phyloP scores from a whole-genome alignment of 1,140 invertebrate species.

The Colletes latitarsis region DNA sequence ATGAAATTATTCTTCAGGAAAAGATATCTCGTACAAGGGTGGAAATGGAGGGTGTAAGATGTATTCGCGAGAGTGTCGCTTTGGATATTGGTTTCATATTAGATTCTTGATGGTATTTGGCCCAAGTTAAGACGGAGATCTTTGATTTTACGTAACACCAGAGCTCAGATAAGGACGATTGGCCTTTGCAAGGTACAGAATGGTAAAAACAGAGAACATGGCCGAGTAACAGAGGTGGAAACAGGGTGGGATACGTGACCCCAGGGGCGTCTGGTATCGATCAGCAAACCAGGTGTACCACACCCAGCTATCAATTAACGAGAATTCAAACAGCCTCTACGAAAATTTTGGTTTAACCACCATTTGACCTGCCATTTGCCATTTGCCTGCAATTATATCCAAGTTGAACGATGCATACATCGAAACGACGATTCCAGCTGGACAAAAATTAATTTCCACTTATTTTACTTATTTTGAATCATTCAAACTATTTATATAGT shows the following conservation, averaged over 20 bases:
- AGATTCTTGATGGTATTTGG: conserved; percentile 56
- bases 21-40: too few relatives aligned
- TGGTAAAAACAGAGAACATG: background rate
- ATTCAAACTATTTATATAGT: too few relatives aligned
- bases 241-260: conserved; percentile 24
- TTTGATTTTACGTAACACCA: conserved; percentile 11
- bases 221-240: conserved; percentile 24
- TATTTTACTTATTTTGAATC: too few relatives aligned
- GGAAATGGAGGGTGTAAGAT: background rate
- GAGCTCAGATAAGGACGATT: conserved; percentile 27
- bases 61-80: conserved; percentile 44
- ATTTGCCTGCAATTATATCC: too few relatives aligned
- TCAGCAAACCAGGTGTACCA: conserved; percentile 73
- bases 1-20: conserved; percentile 8
- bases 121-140: background rate
- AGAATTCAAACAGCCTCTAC: conserved; percentile 1
- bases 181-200: background rate
- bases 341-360: background rate
- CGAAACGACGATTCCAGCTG: too few relatives aligned
- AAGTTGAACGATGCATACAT: too few relatives aligned
- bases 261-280: conserved; percentile 69
- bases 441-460: too few relatives aligned
- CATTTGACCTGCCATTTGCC: background rate
- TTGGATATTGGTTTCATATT: conserved; percentile 69
- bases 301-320: conserved; percentile 73